Evolutionary conservation across 2,888 invertebrate species (phyloP).

Genomic region (Folsomia manolachei): DNA sequence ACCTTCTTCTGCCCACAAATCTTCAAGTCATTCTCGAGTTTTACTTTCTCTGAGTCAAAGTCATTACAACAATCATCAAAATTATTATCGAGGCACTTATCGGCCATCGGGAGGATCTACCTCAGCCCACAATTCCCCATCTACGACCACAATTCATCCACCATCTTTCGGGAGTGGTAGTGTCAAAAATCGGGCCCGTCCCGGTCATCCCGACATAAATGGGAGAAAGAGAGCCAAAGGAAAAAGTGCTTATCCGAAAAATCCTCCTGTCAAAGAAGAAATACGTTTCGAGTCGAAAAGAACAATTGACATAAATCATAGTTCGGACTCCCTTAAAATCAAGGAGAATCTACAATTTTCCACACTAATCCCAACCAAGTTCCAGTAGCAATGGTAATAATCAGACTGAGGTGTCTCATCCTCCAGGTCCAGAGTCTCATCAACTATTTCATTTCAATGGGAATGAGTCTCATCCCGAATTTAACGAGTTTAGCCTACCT

Average conservation of each 20-base stretch:
- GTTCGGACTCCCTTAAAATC: conserved; percentile 46
- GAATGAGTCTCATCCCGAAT: no score
- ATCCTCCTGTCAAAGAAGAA: conserved; percentile 45
- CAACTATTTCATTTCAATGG: no score
- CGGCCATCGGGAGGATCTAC: conserved; percentile 6
- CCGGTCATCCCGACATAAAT: conserved; percentile 31
- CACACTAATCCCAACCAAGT: conserved; percentile 33
- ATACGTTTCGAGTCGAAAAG: conserved; percentile 47
- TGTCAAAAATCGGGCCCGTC: no score
- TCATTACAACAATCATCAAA: conserved; percentile 33
- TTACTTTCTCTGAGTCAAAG: conserved; percentile 29
- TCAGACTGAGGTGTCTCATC: no score
- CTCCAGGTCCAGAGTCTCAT: conserved; percentile 3
- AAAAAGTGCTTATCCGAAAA: conserved; percentile 17
- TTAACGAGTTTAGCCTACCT: conserved; percentile 26
- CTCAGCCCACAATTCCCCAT: conserved; percentile 7
- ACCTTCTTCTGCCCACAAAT: no score
- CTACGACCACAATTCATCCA: conserved; percentile 15
- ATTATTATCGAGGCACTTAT: conserved; percentile 22
- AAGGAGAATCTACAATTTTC: conserved; percentile 50
- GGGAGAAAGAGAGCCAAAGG: conserved; percentile 20
- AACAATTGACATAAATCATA: conserved; percentile 49
- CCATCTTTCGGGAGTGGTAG: no score
- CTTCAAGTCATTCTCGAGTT: conserved; percentile 26
- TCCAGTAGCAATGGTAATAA: no score